Evolutionary conservation across 2,797 vertebrate species (phyloP), one percentile per base, ranked within the genome.

Genomic region (Merluccius polli): DNA sequence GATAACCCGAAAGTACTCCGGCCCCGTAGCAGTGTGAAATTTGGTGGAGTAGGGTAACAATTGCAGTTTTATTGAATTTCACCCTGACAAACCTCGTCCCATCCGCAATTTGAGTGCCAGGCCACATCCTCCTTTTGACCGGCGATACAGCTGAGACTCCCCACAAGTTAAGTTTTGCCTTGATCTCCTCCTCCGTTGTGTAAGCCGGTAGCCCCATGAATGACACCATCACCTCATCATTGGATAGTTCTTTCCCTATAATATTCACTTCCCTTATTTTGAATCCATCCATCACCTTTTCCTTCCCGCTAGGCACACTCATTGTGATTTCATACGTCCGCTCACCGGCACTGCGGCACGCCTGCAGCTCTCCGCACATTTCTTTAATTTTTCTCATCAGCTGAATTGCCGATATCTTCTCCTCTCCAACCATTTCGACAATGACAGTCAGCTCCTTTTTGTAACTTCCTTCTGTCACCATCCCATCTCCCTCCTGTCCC

Each of bases 1-100:
- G n/a, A n/a, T n/a, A n/a, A n/a, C n/a, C n/a, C n/a, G n/a, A n/a
- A n/a, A n/a, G 9, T 59, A 78, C 7, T 75, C 30, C 6, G 4
- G 4, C 10, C 73, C 79, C 15, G 70, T 73, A 12, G 15, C 29
- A 5, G 79, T 81, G 5, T 73, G 24, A 36, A 81, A 81, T 12
- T n/a, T 38, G 0, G 76, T 68, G 0, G 74, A 75, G 15, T 78
- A 81, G 0, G 73, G 65, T 7, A 79, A 29, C 0, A 68, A 74
- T 0, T 7, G 6, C 1, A 82, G 31, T 0, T n/a, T n/a, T n/a
- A n/a, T n/a, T 8, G 8, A 35, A 35, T 8, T 3, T 8, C 3
- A 77, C 80, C 5, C 38, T 70, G 1, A 76, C 32, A n/a, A 41
- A 82, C 2, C 72, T 3, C 1, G 65, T 78, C 4, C 72, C 77